Evolutionary conservation across 2,797 vertebrate genomes (phyloP), one percentile per base, ranked within the genome.

Genomic region (Tiaroga cobitis): DNA sequence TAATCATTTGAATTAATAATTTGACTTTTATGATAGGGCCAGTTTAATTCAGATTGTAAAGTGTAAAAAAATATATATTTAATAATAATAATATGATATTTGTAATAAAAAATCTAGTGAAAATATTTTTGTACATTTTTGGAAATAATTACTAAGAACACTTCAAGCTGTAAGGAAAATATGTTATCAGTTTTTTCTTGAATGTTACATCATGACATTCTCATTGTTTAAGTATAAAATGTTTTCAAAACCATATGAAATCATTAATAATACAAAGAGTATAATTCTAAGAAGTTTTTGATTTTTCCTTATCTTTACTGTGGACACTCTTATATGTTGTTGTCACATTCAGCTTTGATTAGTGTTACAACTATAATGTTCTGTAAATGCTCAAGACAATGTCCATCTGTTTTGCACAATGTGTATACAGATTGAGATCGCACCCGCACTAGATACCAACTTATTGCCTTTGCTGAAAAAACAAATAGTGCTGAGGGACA

Each of bases 401-500:
- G 41, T 82, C 34, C 77, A 72, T 24, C 61, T 39, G 46, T 51
- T 75, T 65, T 54, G 61, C 76, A 79, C 59, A 72, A 16, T 76
- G 49, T 76, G 37, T 75, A 68, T 54, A 81, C 75, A 85, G 39
- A 82, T 49, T 49, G 10, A 41, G 80, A 65, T 59, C 46, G 67
- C 65, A 43, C 59, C 56, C 61, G 15, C 43, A 59, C 49, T 32
- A 37, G 34, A 85, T 84, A 65, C 75, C 69, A 46, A 83, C 49
- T 90, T 91, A 91, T 90, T 91, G 88, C 81, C 88, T 86, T 78
- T 34, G n/a, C 80, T 74, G 41, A 82, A 88, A 65, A 89, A 90
- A 89, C 87, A 93, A 92, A 90, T 76, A 88, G 49, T 74, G 83
- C 63, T 79, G 78, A 56, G 75, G 70, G 87, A 89, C 84, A 85